phyloP scores from a whole-genome alignment of 2,797 vertebrate species.

The Gallinago stenura region DNA sequence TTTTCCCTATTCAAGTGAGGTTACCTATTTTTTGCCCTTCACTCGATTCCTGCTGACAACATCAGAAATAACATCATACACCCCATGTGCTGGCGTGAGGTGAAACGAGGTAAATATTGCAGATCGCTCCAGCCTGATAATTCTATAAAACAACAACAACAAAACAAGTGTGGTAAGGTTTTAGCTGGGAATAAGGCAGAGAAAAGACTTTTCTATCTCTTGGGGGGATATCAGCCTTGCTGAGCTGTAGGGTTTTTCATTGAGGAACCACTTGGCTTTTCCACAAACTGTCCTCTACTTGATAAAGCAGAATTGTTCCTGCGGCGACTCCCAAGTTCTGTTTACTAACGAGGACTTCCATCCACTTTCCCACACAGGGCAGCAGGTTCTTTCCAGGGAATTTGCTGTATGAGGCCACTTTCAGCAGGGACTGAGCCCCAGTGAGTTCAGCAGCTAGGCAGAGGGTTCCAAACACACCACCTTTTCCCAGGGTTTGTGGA shows the following conservation, averaged over 20 bases:
- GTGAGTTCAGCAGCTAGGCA: background rate
- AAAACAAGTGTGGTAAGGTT: background rate
- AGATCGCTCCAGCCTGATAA: background rate
- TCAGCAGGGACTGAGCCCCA: background rate
- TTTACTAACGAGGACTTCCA: background rate
- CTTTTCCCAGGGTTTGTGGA: background rate
- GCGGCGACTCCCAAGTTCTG: background rate
- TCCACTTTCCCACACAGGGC: background rate
- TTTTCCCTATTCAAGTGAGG: background rate
- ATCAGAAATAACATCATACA: background rate
- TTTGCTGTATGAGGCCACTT: background rate
- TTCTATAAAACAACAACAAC: background rate
- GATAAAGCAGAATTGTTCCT: background rate
- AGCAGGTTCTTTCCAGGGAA: background rate
- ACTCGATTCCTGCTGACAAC: background rate
- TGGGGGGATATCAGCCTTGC: background rate
- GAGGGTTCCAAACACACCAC: background rate
- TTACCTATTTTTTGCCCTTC: background rate
- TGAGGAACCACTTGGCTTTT: background rate
- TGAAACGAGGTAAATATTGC: background rate
- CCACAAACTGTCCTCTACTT: background rate
- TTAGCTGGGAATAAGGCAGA: background rate
- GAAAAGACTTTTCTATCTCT: background rate
- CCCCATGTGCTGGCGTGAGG: rapidly evolving
- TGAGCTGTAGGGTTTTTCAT: background rate